Conservation (phyloP, 2,797 vertebrate species). For the Megalops cyprinoides region DNA sequence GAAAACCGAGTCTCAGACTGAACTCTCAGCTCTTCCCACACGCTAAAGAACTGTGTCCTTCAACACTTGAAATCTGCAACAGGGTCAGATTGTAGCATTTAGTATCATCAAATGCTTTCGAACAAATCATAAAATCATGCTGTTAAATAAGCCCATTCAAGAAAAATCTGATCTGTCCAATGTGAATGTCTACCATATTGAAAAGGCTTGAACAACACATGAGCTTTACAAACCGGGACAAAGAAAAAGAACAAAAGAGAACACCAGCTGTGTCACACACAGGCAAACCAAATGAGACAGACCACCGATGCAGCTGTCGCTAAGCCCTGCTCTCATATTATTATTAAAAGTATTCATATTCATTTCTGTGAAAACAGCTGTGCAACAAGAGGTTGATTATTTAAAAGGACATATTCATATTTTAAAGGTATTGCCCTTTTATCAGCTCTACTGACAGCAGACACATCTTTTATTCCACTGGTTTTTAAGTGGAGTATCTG, state of each 20-base stretch:
- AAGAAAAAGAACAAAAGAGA: background rate
- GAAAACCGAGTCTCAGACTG: background rate
- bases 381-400: too few species aligned
- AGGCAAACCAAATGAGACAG: background rate
- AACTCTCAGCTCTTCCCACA: slow-evolving; percentile 9
- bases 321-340: too few species aligned
- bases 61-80: background rate
- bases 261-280: background rate
- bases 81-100: background rate
- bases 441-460: too few species aligned
- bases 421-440: too few species aligned
- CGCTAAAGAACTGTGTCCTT: background rate
- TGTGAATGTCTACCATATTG: background rate
- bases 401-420: too few species aligned
- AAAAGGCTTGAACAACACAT: background rate
- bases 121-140: background rate
- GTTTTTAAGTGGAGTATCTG: too few species aligned
- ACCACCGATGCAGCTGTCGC: too few species aligned
- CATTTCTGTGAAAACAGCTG: too few species aligned
- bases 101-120: background rate
- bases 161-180: too few species aligned
- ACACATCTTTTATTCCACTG: too few species aligned
- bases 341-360: too few species aligned
- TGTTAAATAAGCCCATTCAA: slow-evolving; percentile 1
- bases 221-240: slow-evolving; percentile 2